phyloP scores from a whole-genome alignment of 1,140 invertebrate genomes.

The Steinernema khuongi region DNA sequence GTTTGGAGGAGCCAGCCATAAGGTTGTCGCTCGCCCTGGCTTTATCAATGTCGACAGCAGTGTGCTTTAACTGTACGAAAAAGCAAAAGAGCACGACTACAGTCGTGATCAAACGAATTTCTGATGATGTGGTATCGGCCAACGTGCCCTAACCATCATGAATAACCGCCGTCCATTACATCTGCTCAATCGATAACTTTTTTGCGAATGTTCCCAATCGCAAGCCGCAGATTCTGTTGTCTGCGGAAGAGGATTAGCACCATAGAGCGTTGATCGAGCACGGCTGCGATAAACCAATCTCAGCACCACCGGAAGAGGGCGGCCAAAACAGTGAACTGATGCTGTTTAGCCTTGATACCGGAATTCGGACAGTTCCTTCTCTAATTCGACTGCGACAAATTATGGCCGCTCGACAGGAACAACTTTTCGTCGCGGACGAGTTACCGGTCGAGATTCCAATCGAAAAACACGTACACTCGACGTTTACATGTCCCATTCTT shows the following conservation, averaged over 20 bases:
- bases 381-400: conserved; percentile 39
- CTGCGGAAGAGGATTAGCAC: no score
- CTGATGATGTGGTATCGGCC: neutral
- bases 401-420: conserved; percentile 19
- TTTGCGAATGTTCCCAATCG: no score
- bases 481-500: conserved; percentile 96
- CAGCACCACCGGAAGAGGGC: no score
- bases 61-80: no score
- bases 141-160: conserved; percentile 41
- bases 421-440: conserved; percentile 34
- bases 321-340: no score
- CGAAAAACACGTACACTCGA: conserved; percentile 71
- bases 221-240: no score
- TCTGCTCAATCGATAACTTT: conserved; percentile 17
- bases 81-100: no score
- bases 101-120: no score
- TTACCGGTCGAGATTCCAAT: conserved; percentile 38
- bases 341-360: conserved; percentile 39
- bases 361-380: conserved; percentile 42
- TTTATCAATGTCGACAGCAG: neutral
- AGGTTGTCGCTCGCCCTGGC: neutral
- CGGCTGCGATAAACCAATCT: no score
- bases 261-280: no score
- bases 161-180: conserved; percentile 45
- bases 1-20: neutral